Evolutionary conservation across 2,888 invertebrate species (phyloP).

Genomic region (Stratiomys singularior): DNA sequence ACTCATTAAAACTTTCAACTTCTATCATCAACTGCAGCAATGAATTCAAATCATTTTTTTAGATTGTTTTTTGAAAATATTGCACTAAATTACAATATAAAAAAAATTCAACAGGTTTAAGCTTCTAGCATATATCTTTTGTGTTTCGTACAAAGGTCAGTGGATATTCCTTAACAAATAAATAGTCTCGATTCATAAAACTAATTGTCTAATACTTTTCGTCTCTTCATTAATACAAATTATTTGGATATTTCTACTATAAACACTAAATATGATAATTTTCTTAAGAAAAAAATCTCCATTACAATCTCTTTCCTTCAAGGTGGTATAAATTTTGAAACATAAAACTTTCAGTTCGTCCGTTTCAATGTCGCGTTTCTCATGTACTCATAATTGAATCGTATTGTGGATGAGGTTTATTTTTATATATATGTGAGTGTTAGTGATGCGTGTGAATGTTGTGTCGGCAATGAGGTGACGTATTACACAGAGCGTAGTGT

Average conservation of each 20-base stretch:
- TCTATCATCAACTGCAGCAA: no score
- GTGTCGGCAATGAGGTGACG: conserved; percentile 20
- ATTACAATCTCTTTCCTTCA: neutral
- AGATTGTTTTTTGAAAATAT: no score
- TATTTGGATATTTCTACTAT: neutral
- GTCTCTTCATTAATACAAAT: neutral
- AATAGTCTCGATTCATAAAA: no score
- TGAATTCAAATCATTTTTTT: no score
- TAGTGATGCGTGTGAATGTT: neutral
- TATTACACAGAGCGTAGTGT: neutral
- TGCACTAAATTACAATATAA: no score
- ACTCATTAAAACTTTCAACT: no score
- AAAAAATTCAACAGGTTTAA: no score
- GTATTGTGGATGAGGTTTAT: neutral
- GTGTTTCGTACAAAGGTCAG: no score
- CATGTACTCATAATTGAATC: neutral
- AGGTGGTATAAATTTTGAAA: conserved; percentile 15
- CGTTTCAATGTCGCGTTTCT: neutral
- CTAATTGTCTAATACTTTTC: neutral
- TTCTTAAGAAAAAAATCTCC: neutral
- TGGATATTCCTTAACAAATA: no score
- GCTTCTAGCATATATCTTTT: no score
- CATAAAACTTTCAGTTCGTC: conserved; percentile 14
- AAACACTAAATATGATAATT: neutral
- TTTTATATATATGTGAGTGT: neutral